Evolutionary conservation across 2,888 invertebrate species (phyloP).

Genomic region (Cheilosia pagana): DNA sequence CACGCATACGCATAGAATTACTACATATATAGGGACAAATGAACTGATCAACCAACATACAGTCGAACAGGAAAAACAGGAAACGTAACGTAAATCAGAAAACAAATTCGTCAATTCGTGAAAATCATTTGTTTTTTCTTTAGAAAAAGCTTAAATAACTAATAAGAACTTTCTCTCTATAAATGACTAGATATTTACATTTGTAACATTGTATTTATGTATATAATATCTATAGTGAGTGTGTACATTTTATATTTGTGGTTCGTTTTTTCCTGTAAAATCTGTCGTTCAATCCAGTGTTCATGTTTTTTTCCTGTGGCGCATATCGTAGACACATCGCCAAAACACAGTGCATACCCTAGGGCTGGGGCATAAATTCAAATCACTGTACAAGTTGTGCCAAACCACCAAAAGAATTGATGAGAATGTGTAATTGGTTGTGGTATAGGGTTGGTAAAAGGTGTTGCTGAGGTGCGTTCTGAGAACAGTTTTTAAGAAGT

Average conservation of each 20-base stretch:
- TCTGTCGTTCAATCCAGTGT: constrained; percentile 24
- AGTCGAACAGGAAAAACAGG: constrained; percentile 22
- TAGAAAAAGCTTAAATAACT: constrained; percentile 15
- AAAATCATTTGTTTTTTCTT: constrained; percentile 29
- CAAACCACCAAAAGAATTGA: not conserved
- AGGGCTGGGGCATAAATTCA: not conserved
- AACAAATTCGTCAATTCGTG: constrained; percentile 46
- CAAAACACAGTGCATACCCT: constrained; percentile 25
- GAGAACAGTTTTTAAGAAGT: too few species aligned
- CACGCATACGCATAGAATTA: constrained; percentile 16
- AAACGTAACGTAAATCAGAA: not conserved
- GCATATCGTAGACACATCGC: constrained; percentile 14
- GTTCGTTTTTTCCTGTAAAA: constrained; percentile 10
- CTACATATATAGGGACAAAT: constrained; percentile 3
- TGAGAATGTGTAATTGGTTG: not conserved
- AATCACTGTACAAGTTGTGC: constrained; percentile 5
- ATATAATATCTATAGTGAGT: constrained; percentile 3
- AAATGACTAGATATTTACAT: not conserved
- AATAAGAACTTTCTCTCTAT: constrained; percentile 12
- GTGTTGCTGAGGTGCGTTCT: not conserved
- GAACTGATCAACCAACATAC: constrained; percentile 28
- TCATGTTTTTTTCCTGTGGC: constrained; percentile 29
- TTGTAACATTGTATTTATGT: constrained; percentile 3
- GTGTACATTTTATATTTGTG: constrained; percentile 20
- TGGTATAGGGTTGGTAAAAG: constrained; percentile 14